Conservation (phyloP, 2,888 invertebrate species). For the Calameuta filiformis region DNA sequence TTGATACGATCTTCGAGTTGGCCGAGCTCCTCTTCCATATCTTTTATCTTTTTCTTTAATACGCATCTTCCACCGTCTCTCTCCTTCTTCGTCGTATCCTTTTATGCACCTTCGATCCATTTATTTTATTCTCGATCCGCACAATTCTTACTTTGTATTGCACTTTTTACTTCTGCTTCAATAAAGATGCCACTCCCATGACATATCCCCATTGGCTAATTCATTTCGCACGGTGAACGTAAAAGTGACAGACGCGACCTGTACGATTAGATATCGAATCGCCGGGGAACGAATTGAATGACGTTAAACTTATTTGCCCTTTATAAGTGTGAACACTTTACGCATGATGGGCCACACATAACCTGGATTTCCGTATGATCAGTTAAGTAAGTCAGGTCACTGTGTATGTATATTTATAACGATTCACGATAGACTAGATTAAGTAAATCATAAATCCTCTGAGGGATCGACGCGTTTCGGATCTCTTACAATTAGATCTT, state of each 20-base stretch:
- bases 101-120: not conserved
- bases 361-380: not conserved
- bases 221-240: not conserved
- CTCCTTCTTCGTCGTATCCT: not conserved
- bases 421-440: not conserved
- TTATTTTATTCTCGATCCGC: not conserved
- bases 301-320: not conserved
- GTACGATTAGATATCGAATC: not conserved
- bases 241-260: not conserved
- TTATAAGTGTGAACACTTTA: not conserved
- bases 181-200: not conserved
- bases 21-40: conserved; percentile 49
- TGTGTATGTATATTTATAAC: not conserved
- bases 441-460: not conserved
- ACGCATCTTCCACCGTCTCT: conserved; percentile 31
- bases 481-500: not conserved
- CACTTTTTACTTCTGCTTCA: not conserved
- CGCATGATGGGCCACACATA: not conserved
- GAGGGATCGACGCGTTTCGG: not conserved
- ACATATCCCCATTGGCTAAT: not conserved
- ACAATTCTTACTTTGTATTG: not conserved
- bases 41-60: conserved; percentile 42
- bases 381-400: not conserved
- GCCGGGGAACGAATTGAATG: not conserved
- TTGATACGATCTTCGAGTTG: conserved; percentile 24